Conservation (phyloP, 1,140 invertebrate species). For the Mylabris phalerata region DNA sequence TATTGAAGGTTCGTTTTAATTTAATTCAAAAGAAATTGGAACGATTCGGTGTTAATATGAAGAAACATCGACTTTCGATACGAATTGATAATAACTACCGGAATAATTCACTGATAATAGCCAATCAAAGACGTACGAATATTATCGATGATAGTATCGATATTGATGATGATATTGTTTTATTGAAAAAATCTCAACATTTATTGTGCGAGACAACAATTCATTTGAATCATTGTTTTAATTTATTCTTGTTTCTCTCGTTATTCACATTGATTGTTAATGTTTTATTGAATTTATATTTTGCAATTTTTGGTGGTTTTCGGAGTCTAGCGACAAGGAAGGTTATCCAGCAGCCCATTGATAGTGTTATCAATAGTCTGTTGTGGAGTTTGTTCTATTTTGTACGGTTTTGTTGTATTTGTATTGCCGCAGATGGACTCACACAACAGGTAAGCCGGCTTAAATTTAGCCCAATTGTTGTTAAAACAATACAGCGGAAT, state of each 20-base stretch:
- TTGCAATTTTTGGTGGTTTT: slow-evolving; percentile 1
- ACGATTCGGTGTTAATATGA: not conserved
- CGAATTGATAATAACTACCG: not conserved
- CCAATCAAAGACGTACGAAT: too few relatives aligned
- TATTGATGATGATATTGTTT: not conserved
- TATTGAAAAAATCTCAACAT: not conserved
- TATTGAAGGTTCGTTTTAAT: not conserved
- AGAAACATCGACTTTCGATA: not conserved
- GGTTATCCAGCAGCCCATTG: not conserved
- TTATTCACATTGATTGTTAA: not conserved
- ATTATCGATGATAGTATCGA: too few relatives aligned
- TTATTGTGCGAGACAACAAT: not conserved
- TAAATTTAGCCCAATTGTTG: too few relatives aligned
- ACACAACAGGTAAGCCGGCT: too few relatives aligned
- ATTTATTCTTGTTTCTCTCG: not conserved
- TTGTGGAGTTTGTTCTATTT: not conserved
- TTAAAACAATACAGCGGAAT: too few relatives aligned
- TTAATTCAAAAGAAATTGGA: not conserved
- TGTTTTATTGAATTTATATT: slow-evolving; percentile 1
- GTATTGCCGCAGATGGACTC: not conserved
- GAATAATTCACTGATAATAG: not conserved
- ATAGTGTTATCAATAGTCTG: not conserved
- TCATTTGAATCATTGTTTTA: not conserved
- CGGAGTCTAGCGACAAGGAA: not conserved
- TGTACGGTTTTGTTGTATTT: not conserved